These are phyloP conservation scores for Taenioides sp. DNA, from an alignment of 2,797 vertebrate genomes.

Conservation along the genomic window DNA sequence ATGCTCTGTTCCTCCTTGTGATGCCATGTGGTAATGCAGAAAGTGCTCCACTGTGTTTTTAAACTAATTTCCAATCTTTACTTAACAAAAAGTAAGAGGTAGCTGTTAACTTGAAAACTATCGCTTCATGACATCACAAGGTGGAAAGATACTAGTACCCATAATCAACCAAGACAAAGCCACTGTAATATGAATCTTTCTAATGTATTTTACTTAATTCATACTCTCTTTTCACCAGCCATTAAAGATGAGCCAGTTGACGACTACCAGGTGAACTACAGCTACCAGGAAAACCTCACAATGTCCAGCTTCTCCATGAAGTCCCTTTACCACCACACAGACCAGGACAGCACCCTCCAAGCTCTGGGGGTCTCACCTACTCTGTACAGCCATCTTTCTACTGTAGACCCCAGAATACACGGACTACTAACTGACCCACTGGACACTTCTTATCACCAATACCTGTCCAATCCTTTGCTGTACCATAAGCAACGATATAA, in stretches of 20 bases:
- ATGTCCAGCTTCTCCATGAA: conserved; percentile 79
- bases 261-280: conserved; percentile 83
- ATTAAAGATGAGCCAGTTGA: conserved; percentile 94
- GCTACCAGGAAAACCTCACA: conserved; percentile 76
- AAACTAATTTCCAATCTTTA: too few relatives aligned
- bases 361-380: conserved; percentile 58
- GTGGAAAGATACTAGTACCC: too few relatives aligned
- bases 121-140: too few relatives aligned
- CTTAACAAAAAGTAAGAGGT: too few relatives aligned
- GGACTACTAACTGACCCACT: conserved; percentile 70
- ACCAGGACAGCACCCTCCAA: conserved; percentile 64
- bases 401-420: conserved; percentile 77
- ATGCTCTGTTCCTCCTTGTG: too few relatives aligned
- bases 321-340: conserved; percentile 79
- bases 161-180: too few relatives aligned
- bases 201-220: not conserved
- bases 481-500: conserved; percentile 74
- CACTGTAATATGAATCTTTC: too few relatives aligned
- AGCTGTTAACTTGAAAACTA: too few relatives aligned
- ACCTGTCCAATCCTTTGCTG: conserved; percentile 71
- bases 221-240: conserved; percentile 71
- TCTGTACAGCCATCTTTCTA: conserved; percentile 78
- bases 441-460: conserved; percentile 82
- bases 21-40: too few relatives aligned
- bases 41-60: too few relatives aligned